phyloP scores from a whole-genome alignment of 2,113 vertebrate species.

The Tetrax tetrax region DNA sequence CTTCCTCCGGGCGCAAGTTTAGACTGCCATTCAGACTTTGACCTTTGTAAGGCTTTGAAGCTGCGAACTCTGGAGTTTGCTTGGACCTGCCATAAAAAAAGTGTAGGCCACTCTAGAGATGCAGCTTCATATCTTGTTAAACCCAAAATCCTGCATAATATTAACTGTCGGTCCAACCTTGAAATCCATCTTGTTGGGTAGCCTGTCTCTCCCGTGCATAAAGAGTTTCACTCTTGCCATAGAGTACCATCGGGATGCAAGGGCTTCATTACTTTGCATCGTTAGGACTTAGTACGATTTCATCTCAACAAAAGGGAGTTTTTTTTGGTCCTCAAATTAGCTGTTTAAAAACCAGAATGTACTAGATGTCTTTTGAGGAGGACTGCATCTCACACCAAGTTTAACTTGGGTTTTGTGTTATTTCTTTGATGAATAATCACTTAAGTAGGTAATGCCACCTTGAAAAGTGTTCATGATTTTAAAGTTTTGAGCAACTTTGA shows the following conservation, averaged over 20 bases:
- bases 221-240: not conserved
- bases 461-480: conserved; percentile 38
- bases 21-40: not conserved
- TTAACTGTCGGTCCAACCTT: not conserved
- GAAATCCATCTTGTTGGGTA: not conserved
- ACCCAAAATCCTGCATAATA: not conserved
- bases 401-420: conserved; percentile 15
- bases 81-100: not conserved
- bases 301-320: not conserved
- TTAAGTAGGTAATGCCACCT: conserved; percentile 18
- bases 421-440: conserved; percentile 48
- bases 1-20: not conserved
- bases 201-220: fast-evolving
- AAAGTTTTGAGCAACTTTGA: conserved; percentile 65
- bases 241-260: not conserved
- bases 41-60: not conserved
- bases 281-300: not conserved
- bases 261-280: not conserved
- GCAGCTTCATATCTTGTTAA: not conserved
- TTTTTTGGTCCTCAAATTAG: not conserved
- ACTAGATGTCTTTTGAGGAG: conserved; percentile 5
- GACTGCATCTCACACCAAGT: conserved; percentile 24
- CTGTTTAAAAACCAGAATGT: not conserved
- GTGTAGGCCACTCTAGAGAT: not conserved
- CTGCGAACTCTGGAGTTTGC: not conserved